phyloP scores from a whole-genome alignment of 2,113 vertebrate genomes.

The Vicugna pacos region DNA sequence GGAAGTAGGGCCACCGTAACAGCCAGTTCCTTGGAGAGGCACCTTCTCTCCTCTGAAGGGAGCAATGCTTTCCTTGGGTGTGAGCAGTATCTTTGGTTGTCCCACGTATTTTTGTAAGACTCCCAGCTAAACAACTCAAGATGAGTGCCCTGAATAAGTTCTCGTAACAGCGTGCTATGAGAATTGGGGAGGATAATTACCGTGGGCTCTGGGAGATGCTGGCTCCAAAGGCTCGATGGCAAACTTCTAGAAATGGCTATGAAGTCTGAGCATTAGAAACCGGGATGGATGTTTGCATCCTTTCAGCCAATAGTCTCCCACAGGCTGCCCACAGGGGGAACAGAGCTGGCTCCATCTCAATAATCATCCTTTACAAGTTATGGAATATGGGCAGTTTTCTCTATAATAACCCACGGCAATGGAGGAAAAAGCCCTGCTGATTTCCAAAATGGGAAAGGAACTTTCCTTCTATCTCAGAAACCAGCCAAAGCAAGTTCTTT shows the following conservation, averaged over 20 bases:
- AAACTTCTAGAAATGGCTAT: neutral
- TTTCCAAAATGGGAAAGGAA: slow-evolving; percentile 72
- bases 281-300: neutral
- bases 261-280: neutral
- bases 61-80: neutral
- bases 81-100: neutral
- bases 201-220: neutral
- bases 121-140: neutral
- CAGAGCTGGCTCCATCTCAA: neutral
- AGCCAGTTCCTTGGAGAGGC: neutral
- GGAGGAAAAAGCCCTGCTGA: slow-evolving; percentile 51
- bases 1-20: neutral
- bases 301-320: neutral
- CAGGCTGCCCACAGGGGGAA: neutral
- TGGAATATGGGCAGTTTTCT: neutral
- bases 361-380: neutral
- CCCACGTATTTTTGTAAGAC: neutral
- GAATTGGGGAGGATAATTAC: neutral
- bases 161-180: neutral
- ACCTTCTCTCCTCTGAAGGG: neutral
- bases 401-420: slow-evolving; percentile 51
- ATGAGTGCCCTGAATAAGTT: neutral
- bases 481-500: slow-evolving; percentile 70
- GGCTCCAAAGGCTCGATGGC: neutral
- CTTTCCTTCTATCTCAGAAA: slow-evolving; percentile 63